These are phyloP conservation scores for Itoplectis maculator DNA, from an alignment of 2,888 invertebrate genomes.

Conservation along the genomic window DNA sequence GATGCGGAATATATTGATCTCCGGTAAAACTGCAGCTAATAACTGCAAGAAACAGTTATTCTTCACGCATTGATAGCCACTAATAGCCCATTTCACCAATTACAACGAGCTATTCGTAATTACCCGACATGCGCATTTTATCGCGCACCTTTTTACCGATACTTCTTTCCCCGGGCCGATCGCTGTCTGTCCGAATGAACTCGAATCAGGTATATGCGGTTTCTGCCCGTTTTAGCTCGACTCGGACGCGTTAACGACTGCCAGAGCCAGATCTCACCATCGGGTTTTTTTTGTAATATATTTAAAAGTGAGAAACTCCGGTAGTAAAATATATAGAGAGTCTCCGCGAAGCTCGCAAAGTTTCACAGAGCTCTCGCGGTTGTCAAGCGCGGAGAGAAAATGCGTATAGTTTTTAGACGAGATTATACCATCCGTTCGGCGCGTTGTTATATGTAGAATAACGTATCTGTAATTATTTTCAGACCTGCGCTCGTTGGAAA, in stretches of 20 bases:
- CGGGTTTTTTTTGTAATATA: constrained; percentile 14
- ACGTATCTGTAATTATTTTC: not conserved
- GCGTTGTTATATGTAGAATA: not conserved
- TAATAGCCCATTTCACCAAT: not conserved
- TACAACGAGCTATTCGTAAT: not conserved
- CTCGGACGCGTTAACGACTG: constrained; percentile 10
- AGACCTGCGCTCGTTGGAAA: not conserved
- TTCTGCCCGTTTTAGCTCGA: not conserved
- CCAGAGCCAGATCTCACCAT: constrained; percentile 19
- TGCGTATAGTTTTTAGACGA: constrained; percentile 12
- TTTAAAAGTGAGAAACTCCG: constrained; percentile 15
- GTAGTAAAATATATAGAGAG: constrained; percentile 39
- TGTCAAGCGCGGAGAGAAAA: constrained; percentile 41
- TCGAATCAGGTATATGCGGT: not conserved
- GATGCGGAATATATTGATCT: too few relatives aligned
- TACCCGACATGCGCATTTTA: not conserved
- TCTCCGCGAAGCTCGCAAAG: constrained; percentile 41
- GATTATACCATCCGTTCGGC: not conserved
- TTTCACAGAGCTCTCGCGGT: constrained; percentile 43
- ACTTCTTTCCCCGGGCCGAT: not conserved
- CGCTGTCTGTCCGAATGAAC: not conserved
- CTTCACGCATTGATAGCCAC: not conserved
- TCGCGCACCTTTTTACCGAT: not conserved
- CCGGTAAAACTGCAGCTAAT: not conserved
- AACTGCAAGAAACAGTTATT: constrained; percentile 1